Evolutionary conservation across 2,888 invertebrate species (phyloP), one percentile per base, ranked within the genome.

Genomic region (Thymelicus sylvestris): DNA sequence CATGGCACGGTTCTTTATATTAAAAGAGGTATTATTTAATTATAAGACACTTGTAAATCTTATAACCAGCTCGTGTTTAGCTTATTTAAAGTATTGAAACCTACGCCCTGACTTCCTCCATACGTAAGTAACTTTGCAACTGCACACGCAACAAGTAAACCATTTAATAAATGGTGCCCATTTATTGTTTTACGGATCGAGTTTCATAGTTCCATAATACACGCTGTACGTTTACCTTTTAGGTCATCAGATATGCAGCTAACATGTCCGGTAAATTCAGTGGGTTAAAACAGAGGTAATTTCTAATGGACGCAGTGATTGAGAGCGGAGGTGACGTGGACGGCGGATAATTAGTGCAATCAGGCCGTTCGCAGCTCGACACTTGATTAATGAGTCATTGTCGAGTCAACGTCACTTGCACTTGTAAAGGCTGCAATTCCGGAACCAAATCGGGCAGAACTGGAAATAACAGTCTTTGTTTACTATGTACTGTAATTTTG

Each of bases 301-400:
- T 19, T 52, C 52, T 52, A 52, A 52, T 52, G 52, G 52, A 13
- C 19, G 52, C 19, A 6, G 19, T 19, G 52, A 52, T 52, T 52
- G 19, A 52, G 19, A 52, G 19, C 52, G 19, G 8, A 52, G 2
- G 19, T 7, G 52, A 19, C 19, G 19, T 52, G 52, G 52, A 7
- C 52, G 52, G 7, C 7, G 15, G 50, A 50, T 52, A 52, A 52
- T 52, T 52, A 52, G 52, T 19, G 52, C 52, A 52, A 52, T 19
- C 19, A 52, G 8, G 52, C 19, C 15, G 50, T 13, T 48, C 48
- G 15, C n/a, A 6, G 50, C 50, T 15, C 19, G 52, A 19, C 52
- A 19, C 19, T 19, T 19, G 52, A 52, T 52, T 52, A 19, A 52
- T 52, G 19, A 19, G 52, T 52, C 52, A 19, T 52, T 52, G 15